These are phyloP conservation scores for Loris lydekkerianus DNA, from an alignment of 2,797 vertebrate species.

Conservation along the genomic window DNA sequence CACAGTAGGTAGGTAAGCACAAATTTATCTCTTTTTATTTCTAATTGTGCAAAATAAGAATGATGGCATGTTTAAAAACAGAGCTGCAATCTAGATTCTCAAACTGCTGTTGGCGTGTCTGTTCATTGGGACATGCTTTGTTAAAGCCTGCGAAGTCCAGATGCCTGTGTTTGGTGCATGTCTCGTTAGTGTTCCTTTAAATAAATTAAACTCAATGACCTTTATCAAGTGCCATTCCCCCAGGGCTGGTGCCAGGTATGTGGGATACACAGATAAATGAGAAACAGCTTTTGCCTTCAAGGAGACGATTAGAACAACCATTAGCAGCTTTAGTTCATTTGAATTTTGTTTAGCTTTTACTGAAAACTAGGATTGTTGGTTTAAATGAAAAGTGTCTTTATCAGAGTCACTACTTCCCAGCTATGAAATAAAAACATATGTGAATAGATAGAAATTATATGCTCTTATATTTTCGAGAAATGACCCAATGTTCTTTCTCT, in stretches of 20 bases:
- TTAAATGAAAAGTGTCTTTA: slow-evolving; percentile 45
- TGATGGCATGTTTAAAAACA: neutral
- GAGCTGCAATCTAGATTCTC: neutral
- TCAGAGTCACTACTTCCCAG: neutral
- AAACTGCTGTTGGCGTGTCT: neutral
- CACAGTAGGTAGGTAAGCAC: neutral
- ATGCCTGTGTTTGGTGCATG: neutral
- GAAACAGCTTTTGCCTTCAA: slow-evolving; percentile 46
- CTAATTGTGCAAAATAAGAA: slow-evolving; percentile 7
- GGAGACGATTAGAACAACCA: neutral
- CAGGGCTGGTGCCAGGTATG: neutral
- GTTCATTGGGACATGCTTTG: neutral
- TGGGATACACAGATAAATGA: slow-evolving; percentile 29
- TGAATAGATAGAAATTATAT: neutral
- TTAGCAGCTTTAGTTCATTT: slow-evolving; percentile 53
- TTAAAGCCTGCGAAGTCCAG: neutral
- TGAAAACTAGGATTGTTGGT: slow-evolving; percentile 30
- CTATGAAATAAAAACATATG: slow-evolving; percentile 6
- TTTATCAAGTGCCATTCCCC: slow-evolving; percentile 19
- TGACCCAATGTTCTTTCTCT: neutral
- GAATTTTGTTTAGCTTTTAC: slow-evolving; percentile 44
- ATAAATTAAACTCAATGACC: slow-evolving; percentile 36
- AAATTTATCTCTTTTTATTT: neutral
- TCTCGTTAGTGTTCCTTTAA: neutral
- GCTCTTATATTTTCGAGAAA: neutral